Percentiles rank a stretch among this genome's conserved stretches.
These are phyloP conservation scores for Campylomormyrus tamandua DNA, from an alignment of 2,113 vertebrate species.

Conservation along the genomic window DNA sequence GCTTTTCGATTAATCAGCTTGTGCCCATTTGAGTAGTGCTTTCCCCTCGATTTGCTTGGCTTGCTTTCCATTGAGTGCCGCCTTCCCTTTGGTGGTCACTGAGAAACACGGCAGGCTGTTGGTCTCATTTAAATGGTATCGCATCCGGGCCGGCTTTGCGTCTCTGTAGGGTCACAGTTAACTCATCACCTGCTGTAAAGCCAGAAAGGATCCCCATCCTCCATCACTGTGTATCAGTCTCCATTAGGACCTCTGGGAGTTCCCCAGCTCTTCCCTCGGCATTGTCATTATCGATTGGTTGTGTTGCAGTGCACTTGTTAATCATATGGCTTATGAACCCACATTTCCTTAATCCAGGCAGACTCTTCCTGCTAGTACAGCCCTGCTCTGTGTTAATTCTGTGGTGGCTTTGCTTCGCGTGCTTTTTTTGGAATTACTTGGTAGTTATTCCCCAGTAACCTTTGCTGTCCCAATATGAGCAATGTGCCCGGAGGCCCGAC, in stretches of 20 bases:
- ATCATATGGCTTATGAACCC: not conserved
- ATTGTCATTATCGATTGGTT: not conserved
- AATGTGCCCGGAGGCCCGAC: not conserved
- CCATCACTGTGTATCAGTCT: conserved; percentile 53
- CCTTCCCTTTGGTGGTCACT: not conserved
- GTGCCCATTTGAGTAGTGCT: not conserved
- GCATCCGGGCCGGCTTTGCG: conserved; percentile 27
- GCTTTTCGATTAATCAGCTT: not conserved
- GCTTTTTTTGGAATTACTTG: not conserved
- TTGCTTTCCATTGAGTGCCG: not conserved
- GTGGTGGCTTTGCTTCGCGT: not conserved
- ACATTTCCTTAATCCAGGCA: not conserved
- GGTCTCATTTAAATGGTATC: conserved; percentile 23
- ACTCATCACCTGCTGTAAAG: conserved; percentile 39
- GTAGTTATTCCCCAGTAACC: not conserved
- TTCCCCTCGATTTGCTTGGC: not conserved
- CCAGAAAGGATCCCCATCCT: conserved; percentile 46
- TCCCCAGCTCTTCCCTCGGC: conserved; percentile 34
- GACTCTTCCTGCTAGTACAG: not conserved
- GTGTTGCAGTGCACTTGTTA: conserved; percentile 4
- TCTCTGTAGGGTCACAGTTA: conserved; percentile 35
- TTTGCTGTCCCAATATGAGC: not conserved
- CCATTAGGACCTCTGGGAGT: conserved; percentile 39
- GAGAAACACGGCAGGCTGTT: conserved; percentile 25
- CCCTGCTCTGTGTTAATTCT: not conserved